Base-by-base conservation (phyloP, 1,140 invertebrate genomes). In the Monomorium pharaonis region DNA sequence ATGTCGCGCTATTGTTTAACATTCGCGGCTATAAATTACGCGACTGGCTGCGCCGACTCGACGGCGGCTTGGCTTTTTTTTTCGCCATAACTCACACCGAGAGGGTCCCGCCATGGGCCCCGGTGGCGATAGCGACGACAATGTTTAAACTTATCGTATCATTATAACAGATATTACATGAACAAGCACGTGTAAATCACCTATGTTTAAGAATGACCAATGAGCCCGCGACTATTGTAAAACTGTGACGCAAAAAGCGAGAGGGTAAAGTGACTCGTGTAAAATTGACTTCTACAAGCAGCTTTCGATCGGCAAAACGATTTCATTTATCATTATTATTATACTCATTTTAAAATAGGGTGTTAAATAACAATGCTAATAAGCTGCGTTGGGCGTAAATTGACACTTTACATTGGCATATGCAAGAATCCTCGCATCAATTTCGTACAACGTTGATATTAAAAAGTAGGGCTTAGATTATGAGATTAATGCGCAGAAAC, bases 1-100 rank as follows among this genome's bases (percentile, higher is more conserved):
- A 83, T n/a, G 78, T 83, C 54, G 67, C 67, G 67, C 67, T 44
- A 83, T 83, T 83, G 78, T 83, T 72, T 74, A 47, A 72, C 37
- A 72, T 44, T 58, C 18, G n/a, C 44, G 30, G 24, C 60, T 65
- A 18, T 78, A 49, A 78, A 78, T 78, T 78, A 33, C 6, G 30
- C 24, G 67, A 44, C 78, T 58, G 56, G 51, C 37, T 74, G n/a
- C n/a, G n/a, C n/a, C n/a, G 30, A 60, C 51, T 58, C 37, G 67
- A 6, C 1, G 7, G n/a, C n/a, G n/a, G n/a, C n/a, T n/a, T 12
- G 18, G 18, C 9, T 9, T 81, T 67, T 9, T 81, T 67, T 70
- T 27, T 44, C 65, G 42, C 54, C 51, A 24, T 60, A 83, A 83
- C 51, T 81, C 65, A 47, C 42, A 47, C 42, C 78, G 16, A 44